Base-by-base conservation (phyloP, 2,113 vertebrate genomes). In the Erinaceus europaeus region DNA sequence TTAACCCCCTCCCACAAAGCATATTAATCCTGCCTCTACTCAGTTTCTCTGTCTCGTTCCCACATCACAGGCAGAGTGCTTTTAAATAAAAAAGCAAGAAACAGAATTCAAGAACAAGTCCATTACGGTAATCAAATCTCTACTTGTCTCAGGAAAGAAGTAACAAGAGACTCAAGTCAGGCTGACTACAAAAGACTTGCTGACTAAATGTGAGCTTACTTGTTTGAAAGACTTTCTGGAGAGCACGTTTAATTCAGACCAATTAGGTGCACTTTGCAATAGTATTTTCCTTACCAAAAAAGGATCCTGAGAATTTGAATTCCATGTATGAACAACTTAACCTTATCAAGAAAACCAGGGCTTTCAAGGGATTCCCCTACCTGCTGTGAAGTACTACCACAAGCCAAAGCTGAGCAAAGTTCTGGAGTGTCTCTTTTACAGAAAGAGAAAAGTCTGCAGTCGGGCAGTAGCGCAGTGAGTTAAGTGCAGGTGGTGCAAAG, bases 221-320 rank as follows among this genome's bases (percentile, higher is more conserved):
- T 52, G 25, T 53, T 53, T 34, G 50, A 55, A 73, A 79, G 72
- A 77, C 46, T 73, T 73, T 86, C 81, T 61, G 25, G 36, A 81
- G 57, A 23, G n/a, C 48, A 85, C 62, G 5, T 76, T 83, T 88
- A 88, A 55, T 57, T 79, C 42, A 79, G 34, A 85, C 13, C 53
- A 85, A 92, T 79, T 62, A 23, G 42, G 38, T 23, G 50, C 38
- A 52, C 3, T 79, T 53, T 73, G 82, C 48, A 67, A 67, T 1
- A 86, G 64, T 38, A 91, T 38, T 59, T 72, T 69, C 36, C 36
- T 59, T 36, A 89, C 72, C 83, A 68, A 75, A 86, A 80, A 86
- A 74, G 55, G 27, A 85, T 46, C 46, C 1, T 67, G 38, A 68
- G 17, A 50, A 78, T 67, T 21, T 75, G 78, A 85, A 90, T 85